These are phyloP conservation scores for Apaloderma vittatum DNA, from an alignment of 2,113 vertebrate species.

Conservation along the genomic window DNA sequence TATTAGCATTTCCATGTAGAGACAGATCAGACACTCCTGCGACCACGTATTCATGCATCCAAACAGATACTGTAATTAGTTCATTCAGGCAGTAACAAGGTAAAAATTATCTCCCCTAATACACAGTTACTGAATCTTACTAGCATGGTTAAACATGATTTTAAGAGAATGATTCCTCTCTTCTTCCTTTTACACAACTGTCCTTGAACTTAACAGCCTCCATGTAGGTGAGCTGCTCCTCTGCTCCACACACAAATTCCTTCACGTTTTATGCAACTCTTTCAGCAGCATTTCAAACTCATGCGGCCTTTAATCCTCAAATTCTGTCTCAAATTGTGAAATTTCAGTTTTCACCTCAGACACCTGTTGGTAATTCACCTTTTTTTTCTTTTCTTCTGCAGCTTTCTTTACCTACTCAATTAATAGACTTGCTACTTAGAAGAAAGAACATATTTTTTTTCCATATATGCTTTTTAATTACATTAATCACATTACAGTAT, in stretches of 20 bases:
- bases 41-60: not conserved
- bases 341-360: not conserved
- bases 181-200: not conserved
- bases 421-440: not conserved
- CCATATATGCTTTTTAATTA: not conserved
- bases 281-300: not conserved
- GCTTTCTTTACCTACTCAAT: not conserved
- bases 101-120: not conserved
- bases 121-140: not conserved
- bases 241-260: not conserved
- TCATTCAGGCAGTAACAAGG: not conserved
- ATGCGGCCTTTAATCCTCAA: not conserved
- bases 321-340: not conserved
- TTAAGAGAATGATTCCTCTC: not conserved
- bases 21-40: rapidly evolving
- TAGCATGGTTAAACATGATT: not conserved
- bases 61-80: not conserved
- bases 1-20: not conserved
- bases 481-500: not conserved
- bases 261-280: not conserved
- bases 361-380: not conserved
- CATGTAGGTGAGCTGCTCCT: not conserved
- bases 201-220: not conserved
- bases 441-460: not conserved
- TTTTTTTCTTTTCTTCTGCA: not conserved